These are phyloP conservation scores for Stramonita haemastoma DNA, from an alignment of 2,888 invertebrate genomes.

Conservation along the genomic window DNA sequence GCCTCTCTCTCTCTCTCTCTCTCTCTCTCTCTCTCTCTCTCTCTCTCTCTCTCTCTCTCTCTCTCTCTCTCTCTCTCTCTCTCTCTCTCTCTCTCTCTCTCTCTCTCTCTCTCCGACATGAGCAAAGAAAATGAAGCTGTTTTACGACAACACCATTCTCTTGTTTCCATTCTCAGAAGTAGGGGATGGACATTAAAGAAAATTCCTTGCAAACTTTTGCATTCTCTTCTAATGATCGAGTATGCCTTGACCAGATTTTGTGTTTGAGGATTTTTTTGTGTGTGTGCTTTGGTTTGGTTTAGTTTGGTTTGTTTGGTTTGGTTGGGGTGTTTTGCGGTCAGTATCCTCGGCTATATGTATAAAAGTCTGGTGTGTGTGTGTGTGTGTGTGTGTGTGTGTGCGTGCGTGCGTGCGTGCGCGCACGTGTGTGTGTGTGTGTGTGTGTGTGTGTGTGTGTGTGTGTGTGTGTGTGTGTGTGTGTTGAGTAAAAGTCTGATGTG, in stretches of 20 bases:
- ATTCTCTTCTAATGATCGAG: too few relatives aligned
- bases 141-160: too few relatives aligned
- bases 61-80: conserved; percentile 20
- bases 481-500: background rate
- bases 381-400: conserved; percentile 1
- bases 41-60: background rate
- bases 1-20: background rate
- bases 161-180: too few relatives aligned
- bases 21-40: background rate
- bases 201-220: too few relatives aligned
- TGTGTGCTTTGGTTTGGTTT: too few relatives aligned
- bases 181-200: too few relatives aligned
- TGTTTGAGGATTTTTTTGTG: too few relatives aligned
- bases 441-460: background rate
- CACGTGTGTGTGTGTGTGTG: background rate
- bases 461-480: too few relatives aligned
- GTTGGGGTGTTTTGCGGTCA: too few relatives aligned
- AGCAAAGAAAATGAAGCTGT: too few relatives aligned
- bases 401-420: background rate
- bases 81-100: conserved; percentile 15
- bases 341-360: background rate
- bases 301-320: too few relatives aligned
- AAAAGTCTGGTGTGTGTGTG: background rate
- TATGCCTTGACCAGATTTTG: too few relatives aligned
- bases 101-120: background rate